Evolutionary conservation across 1,140 invertebrate genomes (phyloP), one percentile per base, ranked within the genome.

Genomic region (Drosophila sechellia): DNA sequence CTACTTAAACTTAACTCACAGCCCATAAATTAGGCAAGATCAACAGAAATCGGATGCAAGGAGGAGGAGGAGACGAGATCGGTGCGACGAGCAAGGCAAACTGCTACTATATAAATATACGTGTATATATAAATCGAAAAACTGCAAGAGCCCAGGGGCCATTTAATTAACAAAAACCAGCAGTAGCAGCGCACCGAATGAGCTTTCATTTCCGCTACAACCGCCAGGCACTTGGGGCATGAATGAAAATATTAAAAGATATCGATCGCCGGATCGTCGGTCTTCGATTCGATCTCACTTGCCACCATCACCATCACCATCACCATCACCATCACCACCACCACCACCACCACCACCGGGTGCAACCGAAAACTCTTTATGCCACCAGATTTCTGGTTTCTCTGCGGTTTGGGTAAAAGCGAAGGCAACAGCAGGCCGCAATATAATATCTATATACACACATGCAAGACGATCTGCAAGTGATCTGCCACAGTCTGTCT

Each of bases 241-340:
- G 80, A 84, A 83, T 83, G 80, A 83, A 83, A 83, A 84, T 86
- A 86, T 86, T 87, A 83, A 81, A 75, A 86, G 83, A 86, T 86
- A 86, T 86, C 79, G 83, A 84, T 84, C 81, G 79, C 60, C 31
- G 40, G 40, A 42, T 42, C 40, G 40, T 6, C 40, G 40, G 40
- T 42, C 40, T 12, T 45, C 42, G 42, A 45, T 59, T 52, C 79
- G 54, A 79, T 79, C 80, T 76, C 54, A 58, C 73, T 46, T 17
- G n/a, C 25, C 35, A 13, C 15, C 13, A 37, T 25, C 25, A 27
- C 6, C 31, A 31, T 17, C 65, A 25, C 20, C 25, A 15, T 25
- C 25, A 27, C n/a, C n/a, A n/a, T 2, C 31, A 31, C 27, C 65
- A 25, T n/a, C 35, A 13, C 15, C 13, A 37, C 17, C 25, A 27